Percentiles rank a stretch among this genome's conserved stretches.
Evolutionary conservation across 2,113 vertebrate genomes (phyloP).

Genomic region (Solea senegalensis): DNA sequence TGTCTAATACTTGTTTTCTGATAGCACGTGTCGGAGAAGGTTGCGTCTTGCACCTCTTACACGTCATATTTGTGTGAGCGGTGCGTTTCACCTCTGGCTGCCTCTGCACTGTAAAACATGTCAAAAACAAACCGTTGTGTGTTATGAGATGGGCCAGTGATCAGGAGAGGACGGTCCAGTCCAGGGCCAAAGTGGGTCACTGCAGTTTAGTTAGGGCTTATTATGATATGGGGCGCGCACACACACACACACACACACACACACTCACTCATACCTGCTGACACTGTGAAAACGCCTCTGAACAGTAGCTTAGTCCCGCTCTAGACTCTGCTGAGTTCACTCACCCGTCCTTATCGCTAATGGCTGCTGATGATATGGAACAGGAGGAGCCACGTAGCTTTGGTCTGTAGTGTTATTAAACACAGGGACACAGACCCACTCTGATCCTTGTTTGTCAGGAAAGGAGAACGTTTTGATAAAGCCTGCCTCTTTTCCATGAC

Average conservation of each 20-base stretch:
- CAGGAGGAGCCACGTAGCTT: conserved; percentile 44
- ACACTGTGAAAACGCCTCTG: conserved; percentile 62
- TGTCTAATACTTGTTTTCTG: too few relatives aligned
- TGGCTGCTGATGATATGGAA: conserved; percentile 59
- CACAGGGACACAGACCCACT: too few relatives aligned
- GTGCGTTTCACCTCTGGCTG: too few relatives aligned
- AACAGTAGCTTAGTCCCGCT: conserved; percentile 63
- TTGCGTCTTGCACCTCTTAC: too few relatives aligned
- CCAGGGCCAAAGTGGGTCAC: conserved; percentile 66
- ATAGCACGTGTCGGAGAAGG: too few relatives aligned
- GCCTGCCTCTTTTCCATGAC: conserved; percentile 63
- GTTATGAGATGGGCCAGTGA: neutral
- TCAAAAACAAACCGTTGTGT: neutral
- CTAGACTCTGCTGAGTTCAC: conserved; percentile 57
- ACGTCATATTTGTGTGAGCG: too few relatives aligned
- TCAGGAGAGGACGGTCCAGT: conserved; percentile 18
- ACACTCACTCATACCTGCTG: conserved; percentile 74
- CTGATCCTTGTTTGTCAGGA: neutral
- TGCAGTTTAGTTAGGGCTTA: conserved; percentile 75
- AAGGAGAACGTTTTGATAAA: conserved; percentile 55
- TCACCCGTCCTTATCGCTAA: conserved; percentile 65
- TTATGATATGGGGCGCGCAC: conserved; percentile 72
- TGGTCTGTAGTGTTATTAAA: conserved; percentile 41
- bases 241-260: conserved; percentile 59
- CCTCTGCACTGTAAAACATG: conserved; percentile 29